A percentile compares a stretch with the other conserved stretches of the same genome.
Conservation (phyloP, 1,140 invertebrate genomes). For the Atopsyche davidsoni region DNA sequence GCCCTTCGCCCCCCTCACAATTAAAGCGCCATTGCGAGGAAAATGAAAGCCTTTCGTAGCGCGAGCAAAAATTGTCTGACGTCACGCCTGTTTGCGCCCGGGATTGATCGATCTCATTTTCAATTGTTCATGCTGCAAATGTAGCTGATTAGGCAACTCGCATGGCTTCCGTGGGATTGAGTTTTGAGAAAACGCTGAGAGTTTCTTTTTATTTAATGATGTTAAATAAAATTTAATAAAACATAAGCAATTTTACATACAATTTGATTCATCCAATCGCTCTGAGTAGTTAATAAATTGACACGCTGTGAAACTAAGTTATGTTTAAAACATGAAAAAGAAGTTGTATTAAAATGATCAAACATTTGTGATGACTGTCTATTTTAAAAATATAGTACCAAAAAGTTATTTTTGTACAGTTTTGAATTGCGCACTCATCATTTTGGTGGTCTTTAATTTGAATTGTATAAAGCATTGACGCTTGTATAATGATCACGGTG, state of each 20-base stretch:
- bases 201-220: not conserved
- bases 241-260: not conserved
- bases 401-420: too few relatives aligned
- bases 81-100: not conserved
- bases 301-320: too few relatives aligned
- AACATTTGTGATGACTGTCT: too few relatives aligned
- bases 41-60: conserved; percentile 10
- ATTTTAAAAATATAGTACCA: too few relatives aligned
- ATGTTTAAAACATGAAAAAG: too few relatives aligned
- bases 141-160: not conserved
- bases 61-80: not conserved
- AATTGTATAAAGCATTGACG: too few relatives aligned
- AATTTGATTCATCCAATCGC: too few relatives aligned
- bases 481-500: too few relatives aligned
- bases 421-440: too few relatives aligned
- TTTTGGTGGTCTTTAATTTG: too few relatives aligned
- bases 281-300: too few relatives aligned
- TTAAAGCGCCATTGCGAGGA: conserved; percentile 14
- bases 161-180: not conserved
- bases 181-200: not conserved
- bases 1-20: conserved; percentile 12
- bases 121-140: conserved; percentile 1
- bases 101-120: not conserved
- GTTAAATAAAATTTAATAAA: not conserved
- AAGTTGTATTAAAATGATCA: too few relatives aligned